Evolutionary conservation across 2,797 vertebrate genomes (phyloP).

Genomic region (Carduelis carduelis): DNA sequence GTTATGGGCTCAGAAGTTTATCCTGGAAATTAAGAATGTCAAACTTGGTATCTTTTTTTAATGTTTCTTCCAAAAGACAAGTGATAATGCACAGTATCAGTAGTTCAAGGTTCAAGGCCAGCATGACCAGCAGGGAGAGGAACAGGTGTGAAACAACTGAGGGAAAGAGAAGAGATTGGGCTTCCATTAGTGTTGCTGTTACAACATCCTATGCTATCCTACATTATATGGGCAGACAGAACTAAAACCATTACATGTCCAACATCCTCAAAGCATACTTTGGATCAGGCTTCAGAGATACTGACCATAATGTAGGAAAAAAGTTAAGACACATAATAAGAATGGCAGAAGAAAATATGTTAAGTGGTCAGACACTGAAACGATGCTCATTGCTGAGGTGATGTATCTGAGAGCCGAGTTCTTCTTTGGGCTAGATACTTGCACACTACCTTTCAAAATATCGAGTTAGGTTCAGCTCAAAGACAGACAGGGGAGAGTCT

Average conservation of each 20-base stretch:
- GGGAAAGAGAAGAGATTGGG: not conserved
- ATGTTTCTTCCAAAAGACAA: not conserved
- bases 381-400: not conserved
- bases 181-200: not conserved
- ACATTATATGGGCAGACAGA: not conserved
- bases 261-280: not conserved
- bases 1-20: not conserved
- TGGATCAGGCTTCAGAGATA: not conserved
- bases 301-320: not conserved
- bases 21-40: slow-evolving; percentile 15
- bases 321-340: not conserved
- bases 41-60: not conserved
- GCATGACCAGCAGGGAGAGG: not conserved
- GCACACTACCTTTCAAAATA: not conserved
- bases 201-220: not conserved
- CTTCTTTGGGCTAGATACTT: not conserved
- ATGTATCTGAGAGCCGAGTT: not conserved
- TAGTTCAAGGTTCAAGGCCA: not conserved
- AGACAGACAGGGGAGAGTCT: not conserved
- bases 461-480: not conserved
- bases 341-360: not conserved
- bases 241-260: not conserved
- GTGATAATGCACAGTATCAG: not conserved
- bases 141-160: not conserved
- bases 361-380: not conserved